These are phyloP conservation scores for Antheraea mylitta DNA, from an alignment of 1,140 invertebrate species.

Conservation along the genomic window DNA sequence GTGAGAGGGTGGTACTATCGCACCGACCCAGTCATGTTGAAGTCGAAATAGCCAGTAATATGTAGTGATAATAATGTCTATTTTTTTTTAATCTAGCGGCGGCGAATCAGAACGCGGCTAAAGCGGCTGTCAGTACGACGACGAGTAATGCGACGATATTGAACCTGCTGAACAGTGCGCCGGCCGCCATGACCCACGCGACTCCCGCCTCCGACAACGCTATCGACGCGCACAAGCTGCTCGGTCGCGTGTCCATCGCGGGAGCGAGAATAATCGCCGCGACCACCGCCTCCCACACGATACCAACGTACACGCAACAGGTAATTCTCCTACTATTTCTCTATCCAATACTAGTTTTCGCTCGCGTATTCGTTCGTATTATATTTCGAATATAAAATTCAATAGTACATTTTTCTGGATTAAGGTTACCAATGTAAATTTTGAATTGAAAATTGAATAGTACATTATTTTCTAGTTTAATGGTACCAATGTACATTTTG, in stretches of 20 bases:
- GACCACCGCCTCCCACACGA: slow-evolving; percentile 49
- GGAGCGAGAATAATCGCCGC: slow-evolving; percentile 54
- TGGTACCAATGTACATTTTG: no score
- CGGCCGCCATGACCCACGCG: slow-evolving; percentile 81
- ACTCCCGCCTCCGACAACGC: slow-evolving; percentile 51
- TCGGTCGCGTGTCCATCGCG: slow-evolving; percentile 55
- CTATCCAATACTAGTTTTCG: no score
- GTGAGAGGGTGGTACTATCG: no score
- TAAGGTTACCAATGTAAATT: no score
- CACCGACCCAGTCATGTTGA: no score
- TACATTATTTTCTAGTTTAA: no score
- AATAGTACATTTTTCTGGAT: no score
- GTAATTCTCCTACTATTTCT: slow-evolving; percentile 20
- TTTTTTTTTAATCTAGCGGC: slow-evolving; percentile 38
- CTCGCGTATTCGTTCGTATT: no score
- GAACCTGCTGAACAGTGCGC: slow-evolving; percentile 86
- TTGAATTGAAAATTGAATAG: no score
- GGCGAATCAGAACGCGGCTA: slow-evolving; percentile 75
- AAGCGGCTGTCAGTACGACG: slow-evolving; percentile 73
- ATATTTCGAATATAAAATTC: no score
- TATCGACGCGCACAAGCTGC: slow-evolving; percentile 53
- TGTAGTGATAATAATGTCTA: no score
- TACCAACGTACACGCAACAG: slow-evolving; percentile 64
- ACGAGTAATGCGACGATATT: slow-evolving; percentile 85
- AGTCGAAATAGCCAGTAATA: no score